phyloP scores from a whole-genome alignment of 2,113 vertebrate genomes.

The Dermatemys mawii region DNA sequence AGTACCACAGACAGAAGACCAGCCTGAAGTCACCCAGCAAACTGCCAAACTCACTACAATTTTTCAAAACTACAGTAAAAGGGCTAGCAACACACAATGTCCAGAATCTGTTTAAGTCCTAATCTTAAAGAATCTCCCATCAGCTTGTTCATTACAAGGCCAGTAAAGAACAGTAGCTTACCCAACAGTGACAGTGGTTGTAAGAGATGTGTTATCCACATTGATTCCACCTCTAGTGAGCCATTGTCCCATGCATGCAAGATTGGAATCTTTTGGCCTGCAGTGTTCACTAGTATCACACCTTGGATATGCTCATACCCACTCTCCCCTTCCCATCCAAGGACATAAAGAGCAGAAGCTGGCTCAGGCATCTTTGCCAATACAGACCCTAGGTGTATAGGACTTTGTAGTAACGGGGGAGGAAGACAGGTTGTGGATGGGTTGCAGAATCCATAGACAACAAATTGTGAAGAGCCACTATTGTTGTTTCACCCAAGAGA shows the following conservation, averaged over 20 bases:
- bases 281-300: not conserved
- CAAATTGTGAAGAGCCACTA: too few species aligned
- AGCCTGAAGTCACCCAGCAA: not conserved
- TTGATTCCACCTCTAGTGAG: not conserved
- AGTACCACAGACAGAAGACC: not conserved
- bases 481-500: too few species aligned
- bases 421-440: too few species aligned
- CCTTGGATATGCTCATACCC: not conserved
- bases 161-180: not conserved
- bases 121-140: not conserved
- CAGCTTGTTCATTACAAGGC: not conserved
- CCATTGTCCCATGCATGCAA: not conserved
- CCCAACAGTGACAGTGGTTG: not conserved
- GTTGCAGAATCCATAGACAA: too few species aligned
- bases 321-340: too few species aligned
- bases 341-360: too few species aligned
- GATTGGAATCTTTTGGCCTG: not conserved
- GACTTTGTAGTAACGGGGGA: too few species aligned
- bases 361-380: too few species aligned
- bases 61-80: not conserved
- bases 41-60: not conserved
- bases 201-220: not conserved
- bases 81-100: not conserved
- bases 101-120: not conserved
- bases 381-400: too few species aligned